Percentiles rank a stretch among this genome's conserved stretches.
These are phyloP conservation scores for Callyntrura sp. DNA, from an alignment of 2,888 invertebrate genomes.

Conservation along the genomic window DNA sequence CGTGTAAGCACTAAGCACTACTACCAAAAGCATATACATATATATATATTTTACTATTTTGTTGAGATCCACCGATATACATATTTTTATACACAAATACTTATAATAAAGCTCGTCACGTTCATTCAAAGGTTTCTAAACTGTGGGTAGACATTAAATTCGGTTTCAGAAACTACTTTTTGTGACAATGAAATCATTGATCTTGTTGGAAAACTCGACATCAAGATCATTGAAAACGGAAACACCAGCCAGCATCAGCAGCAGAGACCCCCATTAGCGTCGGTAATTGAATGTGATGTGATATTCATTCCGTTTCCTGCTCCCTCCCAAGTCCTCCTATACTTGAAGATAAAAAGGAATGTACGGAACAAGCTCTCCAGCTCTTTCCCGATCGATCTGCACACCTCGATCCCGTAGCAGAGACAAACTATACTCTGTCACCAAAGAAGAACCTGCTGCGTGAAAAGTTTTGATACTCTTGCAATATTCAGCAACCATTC, in stretches of 20 bases:
- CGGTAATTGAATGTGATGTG: background rate
- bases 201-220: no score
- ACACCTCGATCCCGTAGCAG: conserved; percentile 64
- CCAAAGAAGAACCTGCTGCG: conserved; percentile 71
- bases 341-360: conserved; percentile 76
- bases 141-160: no score
- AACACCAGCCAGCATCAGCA: background rate
- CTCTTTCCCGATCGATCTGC: conserved; percentile 76
- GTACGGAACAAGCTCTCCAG: conserved; percentile 49
- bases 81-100: background rate
- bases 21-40: no score
- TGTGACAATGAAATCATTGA: no score
- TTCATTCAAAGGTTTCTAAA: no score
- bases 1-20: background rate
- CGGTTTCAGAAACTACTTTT: no score
- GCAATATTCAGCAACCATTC: conserved; percentile 79
- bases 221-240: background rate
- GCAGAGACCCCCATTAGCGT: background rate
- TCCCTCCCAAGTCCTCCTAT: background rate
- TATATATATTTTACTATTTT: background rate
- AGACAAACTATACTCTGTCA: conserved; percentile 78
- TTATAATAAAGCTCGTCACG: background rate
- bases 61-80: background rate
- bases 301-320: background rate
- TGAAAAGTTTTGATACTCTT: conserved; percentile 64